These are phyloP conservation scores for Drosophila maculinotata DNA, from an alignment of 2,888 invertebrate genomes.

Conservation along the genomic window DNA sequence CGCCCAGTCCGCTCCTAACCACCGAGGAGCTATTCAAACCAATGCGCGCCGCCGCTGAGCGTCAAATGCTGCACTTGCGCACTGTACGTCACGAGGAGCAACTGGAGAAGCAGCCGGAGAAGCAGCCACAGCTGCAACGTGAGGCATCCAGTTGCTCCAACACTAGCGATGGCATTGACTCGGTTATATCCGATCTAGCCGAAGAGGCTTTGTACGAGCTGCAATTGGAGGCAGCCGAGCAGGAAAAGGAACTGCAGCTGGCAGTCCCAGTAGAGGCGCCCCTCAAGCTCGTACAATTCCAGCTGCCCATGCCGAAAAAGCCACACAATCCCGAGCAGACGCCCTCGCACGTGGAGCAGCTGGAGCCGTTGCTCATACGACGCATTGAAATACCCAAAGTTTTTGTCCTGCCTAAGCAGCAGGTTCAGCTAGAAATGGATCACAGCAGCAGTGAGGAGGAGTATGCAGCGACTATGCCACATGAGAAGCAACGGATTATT, in stretches of 20 bases:
- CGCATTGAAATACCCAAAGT: conserved; percentile 71
- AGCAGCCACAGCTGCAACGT: conserved; percentile 62
- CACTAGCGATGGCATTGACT: conserved; percentile 83
- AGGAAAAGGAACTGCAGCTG: conserved; percentile 41
- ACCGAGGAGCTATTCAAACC: conserved; percentile 75
- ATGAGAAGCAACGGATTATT: conserved; percentile 82
- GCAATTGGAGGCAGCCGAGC: conserved; percentile 79
- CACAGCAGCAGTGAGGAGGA: conserved; percentile 45
- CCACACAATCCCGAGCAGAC: conserved; percentile 20
- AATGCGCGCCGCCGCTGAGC: conserved; percentile 75
- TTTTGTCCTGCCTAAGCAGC: conserved; percentile 44
- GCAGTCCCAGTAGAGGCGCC: conserved; percentile 3
- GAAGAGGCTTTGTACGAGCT: conserved; percentile 82
- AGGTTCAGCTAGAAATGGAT: background rate
- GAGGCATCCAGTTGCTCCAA: conserved; percentile 80
- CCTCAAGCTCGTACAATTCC: conserved; percentile 62
- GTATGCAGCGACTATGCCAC: conserved; percentile 38
- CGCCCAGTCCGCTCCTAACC: conserved; percentile 71
- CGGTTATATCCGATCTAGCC: conserved; percentile 82
- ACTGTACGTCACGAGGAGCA: conserved; percentile 80
- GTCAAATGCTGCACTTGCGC: conserved; percentile 71
- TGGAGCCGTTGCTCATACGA: conserved; percentile 61
- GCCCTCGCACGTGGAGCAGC: conserved; percentile 2
- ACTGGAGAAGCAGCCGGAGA: conserved; percentile 46
- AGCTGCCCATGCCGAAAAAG: conserved; percentile 38